Evolutionary conservation across 2,113 vertebrate species (phyloP), one percentile per base, ranked within the genome.

Genomic region (Malurus melanocephalus): DNA sequence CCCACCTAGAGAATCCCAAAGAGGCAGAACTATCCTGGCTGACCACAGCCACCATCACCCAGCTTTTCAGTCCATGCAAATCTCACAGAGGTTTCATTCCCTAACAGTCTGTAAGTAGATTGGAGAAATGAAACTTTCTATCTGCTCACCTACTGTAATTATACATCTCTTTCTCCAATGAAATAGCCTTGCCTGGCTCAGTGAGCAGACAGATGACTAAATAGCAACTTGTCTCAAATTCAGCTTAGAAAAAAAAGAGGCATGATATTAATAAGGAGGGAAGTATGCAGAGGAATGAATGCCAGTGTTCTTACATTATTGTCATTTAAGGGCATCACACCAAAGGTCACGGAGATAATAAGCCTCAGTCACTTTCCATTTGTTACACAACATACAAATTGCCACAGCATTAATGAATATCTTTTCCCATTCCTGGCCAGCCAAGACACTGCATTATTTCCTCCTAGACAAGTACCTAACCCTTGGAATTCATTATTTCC

Each of bases 311-410:
- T 76, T 73, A 75, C 66, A 93, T 93, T 92, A 90, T 88, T 93
- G 94, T 85, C 88, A 84, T 93, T 90, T 94, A 78, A 91, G 67
- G 71, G 73, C 88, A 95, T 84, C 67, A 66, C 90, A 96, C 84
- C 93, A 96, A 91, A 93, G 90, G 90, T 93, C 88, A 93, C 0
- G 0, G 21, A 84, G 66, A 79, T 91, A 93, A 93, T 93, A 92
- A 90, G 73, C 62, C 74, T 93, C 93, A 90, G 93, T 85, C 94
- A 61, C 93, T 93, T 89, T 90, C 78, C 92, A 91, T 91, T 93
- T 93, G 93, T 93, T 94, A 87, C 71, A 93, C 71, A 94, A 94
- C 80, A 93, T 65, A 91, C 69, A 75, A 93, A 89, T 85, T 89
- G 80, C 76, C 69, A 83, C 38, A 72, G 49, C 43, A 51, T 71